These are phyloP conservation scores for Chrosomus eos DNA, from an alignment of 2,797 vertebrate species.

Conservation along the genomic window DNA sequence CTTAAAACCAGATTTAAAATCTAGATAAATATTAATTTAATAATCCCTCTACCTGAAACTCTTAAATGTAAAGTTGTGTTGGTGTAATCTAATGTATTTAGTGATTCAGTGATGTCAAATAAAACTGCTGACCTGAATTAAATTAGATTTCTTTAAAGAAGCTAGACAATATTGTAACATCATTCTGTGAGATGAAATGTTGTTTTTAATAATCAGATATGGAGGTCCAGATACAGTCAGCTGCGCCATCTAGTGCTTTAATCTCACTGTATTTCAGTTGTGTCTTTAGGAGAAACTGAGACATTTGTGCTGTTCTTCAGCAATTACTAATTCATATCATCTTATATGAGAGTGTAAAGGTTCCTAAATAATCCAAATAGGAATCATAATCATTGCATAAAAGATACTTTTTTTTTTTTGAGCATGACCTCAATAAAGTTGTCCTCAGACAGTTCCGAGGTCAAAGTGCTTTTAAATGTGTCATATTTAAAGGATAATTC, in stretches of 20 bases:
- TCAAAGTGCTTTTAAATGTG: neutral
- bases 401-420: neutral
- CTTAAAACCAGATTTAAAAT: neutral
- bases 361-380: neutral
- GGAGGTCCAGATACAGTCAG: neutral
- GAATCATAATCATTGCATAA: neutral
- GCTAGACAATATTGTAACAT: neutral
- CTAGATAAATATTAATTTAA: neutral
- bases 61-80: neutral
- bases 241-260: conserved; percentile 59
- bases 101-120: neutral
- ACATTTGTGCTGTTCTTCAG: neutral
- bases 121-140: neutral
- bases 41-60: neutral
- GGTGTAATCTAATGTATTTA: neutral
- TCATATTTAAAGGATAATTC: no score
- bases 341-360: neutral
- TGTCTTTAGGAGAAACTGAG: neutral
- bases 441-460: neutral
- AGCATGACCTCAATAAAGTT: neutral
- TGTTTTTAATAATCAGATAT: neutral
- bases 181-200: neutral
- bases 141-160: neutral
- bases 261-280: neutral
- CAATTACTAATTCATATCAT: neutral